phyloP scores from a whole-genome alignment of 2,797 vertebrate genomes.

The Channa striata region DNA sequence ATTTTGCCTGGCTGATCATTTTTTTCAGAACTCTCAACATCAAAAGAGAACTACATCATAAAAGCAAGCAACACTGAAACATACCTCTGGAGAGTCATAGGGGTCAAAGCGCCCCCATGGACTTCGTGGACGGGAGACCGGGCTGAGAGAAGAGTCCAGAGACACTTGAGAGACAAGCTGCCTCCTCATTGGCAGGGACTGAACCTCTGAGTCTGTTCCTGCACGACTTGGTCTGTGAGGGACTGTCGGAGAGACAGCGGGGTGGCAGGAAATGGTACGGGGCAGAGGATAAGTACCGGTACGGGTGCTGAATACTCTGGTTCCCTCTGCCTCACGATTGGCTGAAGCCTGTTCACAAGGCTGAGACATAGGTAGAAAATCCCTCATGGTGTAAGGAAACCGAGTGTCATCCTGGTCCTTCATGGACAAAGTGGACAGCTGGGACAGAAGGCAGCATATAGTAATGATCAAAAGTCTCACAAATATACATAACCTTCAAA shows the following conservation, averaged over 20 bases:
- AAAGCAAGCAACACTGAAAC: slow-evolving; percentile 3
- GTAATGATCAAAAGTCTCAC: not conserved
- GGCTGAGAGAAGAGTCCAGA: slow-evolving; percentile 86
- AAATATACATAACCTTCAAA: no score
- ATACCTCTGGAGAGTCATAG: slow-evolving; percentile 93
- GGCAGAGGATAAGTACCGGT: slow-evolving; percentile 41
- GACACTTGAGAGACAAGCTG: slow-evolving; percentile 77
- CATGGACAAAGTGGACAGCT: slow-evolving; percentile 82
- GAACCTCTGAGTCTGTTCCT: slow-evolving; percentile 47
- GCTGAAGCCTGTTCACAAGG: slow-evolving; percentile 18
- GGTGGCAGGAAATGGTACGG: slow-evolving; percentile 17
- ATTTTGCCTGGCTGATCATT: no score
- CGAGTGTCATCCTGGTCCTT: slow-evolving; percentile 88
- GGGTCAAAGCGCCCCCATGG: slow-evolving; percentile 93
- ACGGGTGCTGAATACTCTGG: slow-evolving; percentile 27
- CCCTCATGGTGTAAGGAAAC: slow-evolving; percentile 87
- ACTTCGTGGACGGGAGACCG: slow-evolving; percentile 84
- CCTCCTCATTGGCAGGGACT: slow-evolving; percentile 48
- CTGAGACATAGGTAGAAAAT: slow-evolving; percentile 66
- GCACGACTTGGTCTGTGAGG: slow-evolving; percentile 54
- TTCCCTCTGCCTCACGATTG: slow-evolving; percentile 39
- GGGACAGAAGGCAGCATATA: slow-evolving; percentile 15
- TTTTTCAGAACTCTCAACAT: no score
- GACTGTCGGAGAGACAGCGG: slow-evolving; percentile 27
- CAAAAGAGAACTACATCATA: no score